Base-by-base conservation (phyloP, 2,797 vertebrate genomes). In the Melanogrammus aeglefinus region DNA sequence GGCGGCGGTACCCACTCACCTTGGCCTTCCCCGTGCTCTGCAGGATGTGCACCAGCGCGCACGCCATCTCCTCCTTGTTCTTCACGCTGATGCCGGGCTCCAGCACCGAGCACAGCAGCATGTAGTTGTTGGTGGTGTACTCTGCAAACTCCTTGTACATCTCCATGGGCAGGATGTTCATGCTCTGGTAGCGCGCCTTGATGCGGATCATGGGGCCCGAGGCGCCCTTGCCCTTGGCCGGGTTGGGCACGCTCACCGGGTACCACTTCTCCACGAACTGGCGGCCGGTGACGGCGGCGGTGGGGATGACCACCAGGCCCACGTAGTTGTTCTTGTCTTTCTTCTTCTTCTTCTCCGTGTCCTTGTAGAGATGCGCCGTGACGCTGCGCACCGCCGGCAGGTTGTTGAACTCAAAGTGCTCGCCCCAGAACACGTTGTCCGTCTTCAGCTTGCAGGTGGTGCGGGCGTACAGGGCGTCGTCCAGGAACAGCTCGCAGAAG, bases 111-210 rank as follows among this genome's bases (percentile, higher is more conserved):
- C 98, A 99, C 10, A 98, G 95, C 81, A 96, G 95, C 96, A 98
- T 96, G 92, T 99, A 99, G 88, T 97, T 97, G 92, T 98, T 99
- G 79, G 98, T 99, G 93, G 96, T 97, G 92, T 98, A 99, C 89
- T 99, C 98, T 0, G 98, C 98, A 71, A 99, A 99, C 93, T 99
- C 98, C 85, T 99, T 99, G 93, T 99, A 99, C 95, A 97, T 95
- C 93, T 99, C 98, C 97, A 99, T 99, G 85, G 98, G 98, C 29
- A 99, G 95, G 80, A 99, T 99, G 94, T 91, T 98, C 94, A 99
- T 95, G 78, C 96, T 98, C 91, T 99, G 98, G 92, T 99, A 99
- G 81, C 98, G 97, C 0, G 97, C 94, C 83, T 99, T 99, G 92
- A 99, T 97, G 76, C 98, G 94, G 84, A 99, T 96, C 97, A 98